A percentile compares a stretch with the other conserved stretches of the same genome.
Evolutionary conservation across 2,797 vertebrate genomes (phyloP).

Genomic region (Limosa lapponica): DNA sequence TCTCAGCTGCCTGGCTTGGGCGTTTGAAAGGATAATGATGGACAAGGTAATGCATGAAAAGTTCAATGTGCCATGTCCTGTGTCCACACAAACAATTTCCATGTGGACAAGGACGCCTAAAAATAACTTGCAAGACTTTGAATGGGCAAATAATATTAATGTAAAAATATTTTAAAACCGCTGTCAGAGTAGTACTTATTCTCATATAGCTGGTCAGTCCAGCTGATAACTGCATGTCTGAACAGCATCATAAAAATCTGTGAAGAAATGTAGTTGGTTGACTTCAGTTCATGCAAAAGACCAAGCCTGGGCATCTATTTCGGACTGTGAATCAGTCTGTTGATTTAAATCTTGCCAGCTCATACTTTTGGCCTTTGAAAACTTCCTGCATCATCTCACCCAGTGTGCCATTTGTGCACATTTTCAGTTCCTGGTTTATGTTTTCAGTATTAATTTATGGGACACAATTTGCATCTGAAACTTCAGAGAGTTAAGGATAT

Average conservation of each 20-base stretch:
- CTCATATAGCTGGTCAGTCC: not conserved
- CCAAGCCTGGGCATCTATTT: not conserved
- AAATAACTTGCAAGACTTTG: not conserved
- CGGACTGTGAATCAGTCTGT: not conserved
- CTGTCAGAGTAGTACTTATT: not conserved
- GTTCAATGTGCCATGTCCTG: not conserved
- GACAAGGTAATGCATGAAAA: not conserved
- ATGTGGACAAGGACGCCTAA: not conserved
- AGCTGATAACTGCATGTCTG: not conserved
- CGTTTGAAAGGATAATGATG: not conserved
- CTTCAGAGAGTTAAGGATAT: not conserved
- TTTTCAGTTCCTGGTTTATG: not conserved
- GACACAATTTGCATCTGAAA: not conserved
- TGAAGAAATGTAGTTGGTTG: not conserved
- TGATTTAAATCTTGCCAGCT: not conserved
- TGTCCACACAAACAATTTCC: not conserved
- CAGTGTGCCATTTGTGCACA: not conserved
- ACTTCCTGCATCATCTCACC: not conserved
- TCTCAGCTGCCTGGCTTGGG: not conserved
- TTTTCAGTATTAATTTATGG: not conserved
- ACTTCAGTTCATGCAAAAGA: not conserved
- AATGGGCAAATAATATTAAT: not conserved
- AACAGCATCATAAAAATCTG: not conserved
- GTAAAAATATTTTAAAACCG: not conserved
- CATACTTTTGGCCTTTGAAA: not conserved